Evolutionary conservation across 1,140 invertebrate species (phyloP).

Genomic region (Heliconius melpomene): DNA sequence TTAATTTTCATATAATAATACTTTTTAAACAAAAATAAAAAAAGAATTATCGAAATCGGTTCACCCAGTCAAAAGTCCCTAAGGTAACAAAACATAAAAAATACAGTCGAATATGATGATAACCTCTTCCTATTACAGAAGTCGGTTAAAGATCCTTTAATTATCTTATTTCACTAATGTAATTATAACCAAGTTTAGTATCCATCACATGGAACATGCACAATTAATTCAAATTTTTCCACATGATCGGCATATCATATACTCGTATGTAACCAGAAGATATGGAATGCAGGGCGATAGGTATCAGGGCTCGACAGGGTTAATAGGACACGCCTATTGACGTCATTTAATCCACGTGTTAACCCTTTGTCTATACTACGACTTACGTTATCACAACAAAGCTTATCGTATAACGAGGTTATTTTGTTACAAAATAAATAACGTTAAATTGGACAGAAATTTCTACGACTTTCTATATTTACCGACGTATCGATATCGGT

Average conservation of each 20-base stretch:
- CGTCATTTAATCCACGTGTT: constrained; percentile 35
- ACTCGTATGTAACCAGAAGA: constrained; percentile 29
- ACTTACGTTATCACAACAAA: constrained; percentile 20
- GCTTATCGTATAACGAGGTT: not conserved
- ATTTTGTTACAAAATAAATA: not conserved
- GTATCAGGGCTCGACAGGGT: constrained; percentile 27
- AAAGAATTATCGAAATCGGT: too few species aligned
- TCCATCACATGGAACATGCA: constrained; percentile 5
- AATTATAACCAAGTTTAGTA: constrained; percentile 17
- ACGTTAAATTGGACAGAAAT: not conserved
- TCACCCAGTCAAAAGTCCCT: too few species aligned
- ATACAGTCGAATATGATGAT: too few species aligned
- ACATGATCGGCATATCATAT: constrained; percentile 26
- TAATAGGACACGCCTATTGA: constrained; percentile 45
- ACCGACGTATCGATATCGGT: not conserved
- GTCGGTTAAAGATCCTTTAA: too few species aligned
- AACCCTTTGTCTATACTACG: constrained; percentile 22
- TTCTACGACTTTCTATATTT: not conserved
- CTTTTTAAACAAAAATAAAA: too few species aligned
- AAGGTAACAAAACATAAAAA: too few species aligned
- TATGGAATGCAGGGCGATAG: constrained; percentile 27
- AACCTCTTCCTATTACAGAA: too few species aligned
- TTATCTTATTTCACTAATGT: not conserved
- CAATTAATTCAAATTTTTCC: constrained; percentile 29
- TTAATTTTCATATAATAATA: too few species aligned